A percentile compares a stretch with the other conserved stretches of the same genome.
Evolutionary conservation across 2,888 invertebrate species (phyloP).

Genomic region (Amphipyra tragopoginis): DNA sequence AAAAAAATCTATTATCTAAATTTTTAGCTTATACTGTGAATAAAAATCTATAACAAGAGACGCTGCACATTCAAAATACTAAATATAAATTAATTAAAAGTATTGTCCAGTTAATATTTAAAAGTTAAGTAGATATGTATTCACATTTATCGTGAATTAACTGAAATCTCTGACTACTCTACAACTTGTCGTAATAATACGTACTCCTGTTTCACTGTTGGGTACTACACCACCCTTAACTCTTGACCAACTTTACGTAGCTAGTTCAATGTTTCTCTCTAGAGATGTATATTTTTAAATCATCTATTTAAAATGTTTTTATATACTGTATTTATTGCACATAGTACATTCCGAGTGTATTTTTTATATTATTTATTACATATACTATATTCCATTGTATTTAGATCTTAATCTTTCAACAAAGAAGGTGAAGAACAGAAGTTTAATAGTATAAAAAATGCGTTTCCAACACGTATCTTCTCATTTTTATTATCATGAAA

Average conservation of each 20-base stretch:
- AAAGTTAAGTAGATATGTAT: conserved; percentile 19
- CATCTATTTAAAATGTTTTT: conserved; percentile 53
- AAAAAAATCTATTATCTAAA: neutral
- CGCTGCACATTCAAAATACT: neutral
- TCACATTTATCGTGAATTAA: conserved; percentile 32
- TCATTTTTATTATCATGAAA: neutral
- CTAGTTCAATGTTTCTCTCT: conserved; percentile 44
- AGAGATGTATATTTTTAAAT: conserved; percentile 60
- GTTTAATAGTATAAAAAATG: neutral
- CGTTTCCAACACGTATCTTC: neutral
- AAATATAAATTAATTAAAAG: conserved; percentile 13
- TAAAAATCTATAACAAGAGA: conserved; percentile 4
- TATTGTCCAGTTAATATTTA: conserved; percentile 40
- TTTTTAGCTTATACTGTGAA: conserved; percentile 3
- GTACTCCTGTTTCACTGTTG: conserved; percentile 16
- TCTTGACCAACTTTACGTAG: conserved; percentile 48
- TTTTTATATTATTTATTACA: conserved; percentile 69
- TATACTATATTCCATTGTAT: conserved; percentile 53
- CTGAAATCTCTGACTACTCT: conserved; percentile 21
- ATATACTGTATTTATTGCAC: conserved; percentile 61
- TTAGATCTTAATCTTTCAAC: conserved; percentile 68
- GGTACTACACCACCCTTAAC: conserved; percentile 21
- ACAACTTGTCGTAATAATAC: conserved; percentile 14
- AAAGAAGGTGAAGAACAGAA: conserved; percentile 25
- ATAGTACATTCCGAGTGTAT: conserved; percentile 75